Base-by-base conservation (phyloP, 1,140 invertebrate species). In the Drosophila tani region DNA sequence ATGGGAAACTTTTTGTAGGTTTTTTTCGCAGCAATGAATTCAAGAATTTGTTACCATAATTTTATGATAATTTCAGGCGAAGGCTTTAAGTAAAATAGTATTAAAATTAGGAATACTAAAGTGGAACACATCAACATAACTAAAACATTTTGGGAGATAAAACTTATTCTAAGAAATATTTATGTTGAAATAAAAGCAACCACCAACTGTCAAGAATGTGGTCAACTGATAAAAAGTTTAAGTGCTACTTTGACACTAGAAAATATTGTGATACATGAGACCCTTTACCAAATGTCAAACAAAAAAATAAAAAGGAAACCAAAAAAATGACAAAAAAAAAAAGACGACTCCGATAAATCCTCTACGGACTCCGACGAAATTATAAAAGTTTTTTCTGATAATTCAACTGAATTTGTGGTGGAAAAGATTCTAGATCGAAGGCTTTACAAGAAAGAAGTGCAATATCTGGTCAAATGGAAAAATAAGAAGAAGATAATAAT, bases 381-480 rank as follows among this genome's bases (percentile, higher is more conserved):
- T 17, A 15, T 17, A 6, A n/a, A 5, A 0, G 32, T 27, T 5
- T 14, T 38, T 21, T 11, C 3, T 2, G 46, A 73, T 12, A 38
- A 49, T 19, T 7, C 1, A 2, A 15, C 41, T 4, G 58, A 67
- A 19, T 82, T 15, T 46, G 1, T 43, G 4, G 74, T 73, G 1
- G 79, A 78, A 9, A 32, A 38, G 9, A 66, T 81, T 29, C 7
- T 81, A 3, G 32, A 45, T 43, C 62, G 55, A 11, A 70, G 80
- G 15, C 24, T 3, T 0, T 8, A 9, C 15, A 29, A 17, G 0
- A 49, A 43, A 2, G 19, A 65, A 17, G 3, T 64, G 0, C 66
- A 82, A 45, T 82, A 82, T 35, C 51, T 71, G 0, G 57, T 82
- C 0, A 77, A 82, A 6, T 77, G 79, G 79, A 7, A 49, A 11